Percentiles rank a stretch among this genome's conserved stretches.
These are phyloP conservation scores for Mimas tiliae DNA, from an alignment of 2,888 invertebrate species.

Conservation along the genomic window DNA sequence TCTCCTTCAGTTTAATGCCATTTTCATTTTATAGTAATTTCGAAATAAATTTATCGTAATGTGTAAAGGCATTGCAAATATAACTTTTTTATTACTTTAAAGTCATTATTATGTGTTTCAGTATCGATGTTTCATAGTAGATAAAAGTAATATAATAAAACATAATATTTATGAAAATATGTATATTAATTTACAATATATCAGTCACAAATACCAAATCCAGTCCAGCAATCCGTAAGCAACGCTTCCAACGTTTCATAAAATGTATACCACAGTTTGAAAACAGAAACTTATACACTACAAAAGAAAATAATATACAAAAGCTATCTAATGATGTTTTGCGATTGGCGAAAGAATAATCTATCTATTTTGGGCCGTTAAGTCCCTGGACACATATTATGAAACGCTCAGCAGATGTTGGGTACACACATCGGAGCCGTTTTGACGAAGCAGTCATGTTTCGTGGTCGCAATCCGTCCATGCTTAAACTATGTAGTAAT, in stretches of 20 bases:
- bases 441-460: slow-evolving; percentile 18
- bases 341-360: slow-evolving; percentile 29
- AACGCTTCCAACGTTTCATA: slow-evolving; percentile 74
- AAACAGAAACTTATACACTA: slow-evolving; percentile 67
- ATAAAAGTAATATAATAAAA: slow-evolving; percentile 42
- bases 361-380: slow-evolving; percentile 62
- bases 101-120: too few species aligned
- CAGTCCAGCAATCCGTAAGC: slow-evolving; percentile 67
- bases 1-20: too few species aligned
- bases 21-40: too few species aligned
- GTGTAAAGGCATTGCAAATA: too few species aligned
- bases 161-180: slow-evolving; percentile 59
- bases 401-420: slow-evolving; percentile 66
- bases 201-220: slow-evolving; percentile 70
- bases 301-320: slow-evolving; percentile 79
- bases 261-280: slow-evolving; percentile 66
- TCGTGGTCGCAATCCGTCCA: slow-evolving; percentile 46
- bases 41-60: too few species aligned
- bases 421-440: slow-evolving; percentile 29
- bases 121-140: too few species aligned
- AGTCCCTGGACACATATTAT: slow-evolving; percentile 74
- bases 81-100: too few species aligned
- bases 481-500: slow-evolving; percentile 72
- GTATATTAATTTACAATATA: slow-evolving; percentile 67
- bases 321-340: slow-evolving; percentile 44